Percentiles rank a stretch among this genome's conserved stretches.
phyloP scores from a whole-genome alignment of 1,140 invertebrate species.

The Conopomorpha cramerella region DNA sequence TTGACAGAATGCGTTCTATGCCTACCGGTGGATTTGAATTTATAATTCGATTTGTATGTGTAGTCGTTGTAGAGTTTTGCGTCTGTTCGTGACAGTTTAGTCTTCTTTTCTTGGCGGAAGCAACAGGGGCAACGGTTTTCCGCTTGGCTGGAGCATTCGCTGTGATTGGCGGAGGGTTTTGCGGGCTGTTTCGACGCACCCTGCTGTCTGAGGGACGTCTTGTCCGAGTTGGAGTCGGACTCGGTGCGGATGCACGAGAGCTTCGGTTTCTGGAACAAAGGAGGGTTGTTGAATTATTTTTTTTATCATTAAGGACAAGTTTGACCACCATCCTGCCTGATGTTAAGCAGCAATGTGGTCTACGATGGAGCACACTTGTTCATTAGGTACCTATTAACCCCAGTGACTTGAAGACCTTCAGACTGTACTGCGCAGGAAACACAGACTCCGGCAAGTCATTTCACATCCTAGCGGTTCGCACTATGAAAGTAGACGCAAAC shows the following conservation, averaged over 20 bases:
- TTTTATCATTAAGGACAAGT: no score
- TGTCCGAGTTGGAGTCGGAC: constrained; percentile 45
- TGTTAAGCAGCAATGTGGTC: no score
- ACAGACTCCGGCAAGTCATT: no score
- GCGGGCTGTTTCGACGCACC: constrained; percentile 37
- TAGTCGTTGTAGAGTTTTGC: constrained; percentile 38
- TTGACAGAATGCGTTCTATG: constrained; percentile 41
- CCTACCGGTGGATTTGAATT: constrained; percentile 25
- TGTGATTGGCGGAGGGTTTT: constrained; percentile 30
- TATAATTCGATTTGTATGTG: constrained; percentile 46
- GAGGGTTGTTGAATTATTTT: constrained; percentile 1
- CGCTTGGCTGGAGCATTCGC: constrained; percentile 25
- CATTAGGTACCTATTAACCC: no score
- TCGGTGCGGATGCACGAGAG: constrained; percentile 48
- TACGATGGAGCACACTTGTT: no score
- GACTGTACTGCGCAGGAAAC: no score
- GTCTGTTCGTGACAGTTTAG: constrained; percentile 32
- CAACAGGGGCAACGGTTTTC: constrained; percentile 47
- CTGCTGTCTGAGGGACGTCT: constrained; percentile 39
- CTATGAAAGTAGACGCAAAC: no score
- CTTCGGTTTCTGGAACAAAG: constrained; percentile 47
- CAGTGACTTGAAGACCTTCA: no score
- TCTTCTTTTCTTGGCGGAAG: constrained; percentile 26
- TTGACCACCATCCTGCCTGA: no score
- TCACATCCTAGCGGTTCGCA: no score